These are phyloP conservation scores for Sylvicola cinctus DNA, from an alignment of 2,888 invertebrate genomes.

Conservation along the genomic window DNA sequence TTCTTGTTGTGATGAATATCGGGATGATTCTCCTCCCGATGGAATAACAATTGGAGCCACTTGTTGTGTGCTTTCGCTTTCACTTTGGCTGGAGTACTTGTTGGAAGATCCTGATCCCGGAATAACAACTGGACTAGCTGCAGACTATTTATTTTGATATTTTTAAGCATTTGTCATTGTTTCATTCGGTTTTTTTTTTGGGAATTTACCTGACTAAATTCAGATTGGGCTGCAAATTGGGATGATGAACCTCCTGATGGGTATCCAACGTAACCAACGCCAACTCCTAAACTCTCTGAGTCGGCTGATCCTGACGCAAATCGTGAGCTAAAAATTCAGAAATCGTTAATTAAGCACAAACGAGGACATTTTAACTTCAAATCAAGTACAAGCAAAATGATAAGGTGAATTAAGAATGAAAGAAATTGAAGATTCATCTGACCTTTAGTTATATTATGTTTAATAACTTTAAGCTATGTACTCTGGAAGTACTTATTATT, in stretches of 20 bases:
- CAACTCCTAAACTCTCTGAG: slow-evolving; percentile 4
- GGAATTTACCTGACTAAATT: neutral
- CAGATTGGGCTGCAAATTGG: neutral
- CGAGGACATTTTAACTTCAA: too few species aligned
- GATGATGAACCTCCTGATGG: slow-evolving; percentile 4
- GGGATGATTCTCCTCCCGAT: neutral
- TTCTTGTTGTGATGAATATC: neutral
- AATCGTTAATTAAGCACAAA: neutral
- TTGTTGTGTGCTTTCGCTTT: neutral
- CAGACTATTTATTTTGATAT: too few species aligned
- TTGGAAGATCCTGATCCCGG: slow-evolving; percentile 4
- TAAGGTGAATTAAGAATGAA: too few species aligned
- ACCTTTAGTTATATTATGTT: too few species aligned
- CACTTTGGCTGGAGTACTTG: slow-evolving; percentile 4
- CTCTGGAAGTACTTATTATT: too few species aligned
- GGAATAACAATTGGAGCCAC: slow-evolving; percentile 1
- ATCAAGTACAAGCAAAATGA: too few species aligned
- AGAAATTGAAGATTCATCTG: too few species aligned
- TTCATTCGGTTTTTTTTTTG: too few species aligned
- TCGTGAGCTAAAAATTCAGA: slow-evolving; percentile 1
- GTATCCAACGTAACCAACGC: slow-evolving; percentile 8
- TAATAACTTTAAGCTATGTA: too few species aligned
- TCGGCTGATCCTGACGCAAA: slow-evolving; percentile 4
- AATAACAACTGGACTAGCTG: slow-evolving; percentile 9
- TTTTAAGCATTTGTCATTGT: too few species aligned